Percentiles rank a stretch among this genome's conserved stretches.
These are phyloP conservation scores for Danio rerio DNA, from an alignment of 2,113 vertebrate genomes.

Conservation along the genomic window GRCz12tu NC_133182.1:48589501-48590000, in stretches of 20 bases:
- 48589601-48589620: conserved; percentile 65
- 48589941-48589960: too few species aligned
- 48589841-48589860: too few species aligned
- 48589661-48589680: conserved; percentile 45
- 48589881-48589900: too few species aligned
- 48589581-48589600: conserved; percentile 62
- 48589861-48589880: too few species aligned
- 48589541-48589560: conserved; percentile 31
- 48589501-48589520: conserved; percentile 9
- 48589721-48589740: conserved; percentile 5
- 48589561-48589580: conserved; percentile 56
- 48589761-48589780: too few species aligned
- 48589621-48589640: conserved; percentile 64
- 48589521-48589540: background rate
- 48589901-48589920: too few species aligned
- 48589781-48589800: too few species aligned
- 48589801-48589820: too few species aligned
- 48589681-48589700: conserved; percentile 45
- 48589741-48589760: background rate
- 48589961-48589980: too few species aligned
- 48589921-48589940: too few species aligned
- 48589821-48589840: too few species aligned
- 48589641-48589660: conserved; percentile 42
- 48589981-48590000: too few species aligned
- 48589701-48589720: conserved; percentile 22